Conservation (phyloP, 2,797 vertebrate genomes). For the Tinamus major region DNA sequence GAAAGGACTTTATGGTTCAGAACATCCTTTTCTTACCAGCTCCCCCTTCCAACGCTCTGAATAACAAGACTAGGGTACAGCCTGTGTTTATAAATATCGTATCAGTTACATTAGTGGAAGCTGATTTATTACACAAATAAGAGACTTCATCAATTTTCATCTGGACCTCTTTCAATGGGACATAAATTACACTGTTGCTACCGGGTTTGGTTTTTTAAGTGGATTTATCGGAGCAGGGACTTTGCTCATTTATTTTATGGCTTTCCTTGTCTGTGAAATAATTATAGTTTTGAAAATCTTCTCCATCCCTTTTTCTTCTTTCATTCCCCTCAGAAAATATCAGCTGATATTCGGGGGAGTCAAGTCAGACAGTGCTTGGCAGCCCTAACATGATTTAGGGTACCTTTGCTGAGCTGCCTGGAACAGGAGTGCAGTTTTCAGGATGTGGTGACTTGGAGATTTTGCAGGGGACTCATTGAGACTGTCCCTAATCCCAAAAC, state of each 20-base stretch:
- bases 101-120: constrained; percentile 77
- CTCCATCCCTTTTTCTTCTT: neutral
- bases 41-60: constrained; percentile 40
- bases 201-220: constrained; percentile 72
- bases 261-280: constrained; percentile 38
- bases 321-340: neutral
- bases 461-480: fast-evolving
- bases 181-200: constrained; percentile 79
- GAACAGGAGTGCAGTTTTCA: neutral
- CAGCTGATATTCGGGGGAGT: neutral
- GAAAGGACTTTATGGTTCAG: constrained; percentile 74
- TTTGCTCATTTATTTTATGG: constrained; percentile 76
- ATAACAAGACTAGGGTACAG: constrained; percentile 72
- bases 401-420: neutral
- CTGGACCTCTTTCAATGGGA: constrained; percentile 74
- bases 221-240: constrained; percentile 76
- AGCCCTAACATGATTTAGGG: neutral
- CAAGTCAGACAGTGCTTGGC: neutral
- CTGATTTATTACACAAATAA: constrained; percentile 81
- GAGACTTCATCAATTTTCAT: constrained; percentile 79
- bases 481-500: neutral
- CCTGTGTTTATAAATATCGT: constrained; percentile 75
- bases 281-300: constrained; percentile 23
- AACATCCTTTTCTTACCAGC: constrained; percentile 30
- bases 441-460: fast-evolving